Conservation (phyloP, 1,140 invertebrate species). For the Zaprionus taronus region DNA sequence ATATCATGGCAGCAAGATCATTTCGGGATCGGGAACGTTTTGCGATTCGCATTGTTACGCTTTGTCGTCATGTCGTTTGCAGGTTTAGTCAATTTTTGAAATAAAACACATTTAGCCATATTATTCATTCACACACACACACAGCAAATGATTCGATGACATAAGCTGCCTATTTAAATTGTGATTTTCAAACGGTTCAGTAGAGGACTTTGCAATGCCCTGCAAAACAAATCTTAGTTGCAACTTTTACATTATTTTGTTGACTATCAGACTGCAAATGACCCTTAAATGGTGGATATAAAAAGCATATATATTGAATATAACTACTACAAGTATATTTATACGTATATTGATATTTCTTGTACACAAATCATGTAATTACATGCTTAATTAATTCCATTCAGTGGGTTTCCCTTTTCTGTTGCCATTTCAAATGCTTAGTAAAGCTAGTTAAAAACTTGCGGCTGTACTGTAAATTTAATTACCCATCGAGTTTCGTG, state of each 20-base stretch:
- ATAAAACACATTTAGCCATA: constrained; percentile 50
- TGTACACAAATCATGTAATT: neutral
- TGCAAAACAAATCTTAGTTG: neutral
- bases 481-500: constrained; percentile 29
- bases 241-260: too few relatives aligned
- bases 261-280: too few relatives aligned
- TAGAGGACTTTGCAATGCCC: neutral
- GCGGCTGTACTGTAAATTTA: constrained; percentile 7
- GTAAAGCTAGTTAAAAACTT: neutral
- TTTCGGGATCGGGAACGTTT: constrained; percentile 12
- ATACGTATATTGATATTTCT: too few relatives aligned
- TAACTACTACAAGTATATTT: too few relatives aligned
- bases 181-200: neutral
- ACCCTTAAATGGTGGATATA: too few relatives aligned
- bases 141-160: constrained; percentile 54
- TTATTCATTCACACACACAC: constrained; percentile 34
- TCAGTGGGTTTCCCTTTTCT: neutral
- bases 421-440: neutral
- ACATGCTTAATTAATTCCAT: neutral
- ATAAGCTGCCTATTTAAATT: constrained; percentile 67
- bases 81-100: constrained; percentile 59
- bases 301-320: too few relatives aligned
- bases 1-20: constrained; percentile 46
- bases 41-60: neutral
- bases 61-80: constrained; percentile 22